Evolutionary conservation across 2,888 invertebrate genomes (phyloP).

Genomic region (Hybos culiciformis): DNA sequence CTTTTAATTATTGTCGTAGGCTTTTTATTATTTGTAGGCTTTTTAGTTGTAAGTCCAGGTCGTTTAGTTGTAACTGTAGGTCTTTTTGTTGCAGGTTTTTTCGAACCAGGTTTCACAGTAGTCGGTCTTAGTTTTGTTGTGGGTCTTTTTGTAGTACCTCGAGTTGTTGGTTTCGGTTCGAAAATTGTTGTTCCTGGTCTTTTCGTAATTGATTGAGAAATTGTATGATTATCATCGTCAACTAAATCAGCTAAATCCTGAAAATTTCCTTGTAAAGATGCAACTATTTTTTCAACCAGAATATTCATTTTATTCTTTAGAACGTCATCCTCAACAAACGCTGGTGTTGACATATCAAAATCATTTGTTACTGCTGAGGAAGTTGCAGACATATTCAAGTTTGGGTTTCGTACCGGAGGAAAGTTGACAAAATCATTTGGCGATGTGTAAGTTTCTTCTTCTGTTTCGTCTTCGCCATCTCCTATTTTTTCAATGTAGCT

Average conservation of each 20-base stretch:
- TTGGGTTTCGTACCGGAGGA: conserved; percentile 74
- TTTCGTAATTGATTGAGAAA: conserved; percentile 11
- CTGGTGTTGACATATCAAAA: conserved; percentile 60
- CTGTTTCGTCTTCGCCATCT: too few species aligned
- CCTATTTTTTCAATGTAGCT: conserved; percentile 20
- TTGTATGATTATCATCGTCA: conserved; percentile 38
- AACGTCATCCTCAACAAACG: conserved; percentile 61
- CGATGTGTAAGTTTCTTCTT: conserved; percentile 47
- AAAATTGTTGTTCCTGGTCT: conserved; percentile 13
- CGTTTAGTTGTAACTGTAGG: conserved; percentile 24
- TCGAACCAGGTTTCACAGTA: conserved; percentile 16
- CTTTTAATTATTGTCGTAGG: conserved; percentile 21
- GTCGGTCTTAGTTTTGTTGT: conserved; percentile 10
- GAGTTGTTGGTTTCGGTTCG: conserved; percentile 18
- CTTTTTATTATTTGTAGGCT: conserved; percentile 25
- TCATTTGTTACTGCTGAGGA: conserved; percentile 41
- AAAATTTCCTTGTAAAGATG: conserved; percentile 70
- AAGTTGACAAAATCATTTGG: conserved; percentile 63
- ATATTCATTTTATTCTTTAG: conserved; percentile 66
- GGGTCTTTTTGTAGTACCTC: conserved; percentile 14
- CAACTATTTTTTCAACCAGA: conserved; percentile 71
- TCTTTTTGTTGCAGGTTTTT: conserved; percentile 17
- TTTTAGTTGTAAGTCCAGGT: conserved; percentile 29
- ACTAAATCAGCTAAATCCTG: conserved; percentile 67
- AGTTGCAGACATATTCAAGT: conserved; percentile 53